phyloP scores from a whole-genome alignment of 2,113 vertebrate species.

The Pantherophis guttatus region DNA sequence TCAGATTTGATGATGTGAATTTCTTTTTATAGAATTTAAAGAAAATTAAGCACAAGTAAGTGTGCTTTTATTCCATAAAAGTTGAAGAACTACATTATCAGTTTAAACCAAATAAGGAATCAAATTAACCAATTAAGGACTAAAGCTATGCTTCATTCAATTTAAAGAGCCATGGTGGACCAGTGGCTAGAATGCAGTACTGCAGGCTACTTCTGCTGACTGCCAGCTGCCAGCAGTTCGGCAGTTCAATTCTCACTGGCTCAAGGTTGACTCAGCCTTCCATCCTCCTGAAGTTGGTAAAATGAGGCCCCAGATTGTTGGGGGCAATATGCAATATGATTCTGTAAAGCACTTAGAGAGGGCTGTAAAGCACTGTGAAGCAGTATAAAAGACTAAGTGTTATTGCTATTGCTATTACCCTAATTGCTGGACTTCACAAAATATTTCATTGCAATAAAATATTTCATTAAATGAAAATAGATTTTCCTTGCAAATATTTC shows the following conservation, averaged over 20 bases:
- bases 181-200: no score
- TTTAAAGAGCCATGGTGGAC: no score
- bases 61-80: background rate
- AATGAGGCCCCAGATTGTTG: no score
- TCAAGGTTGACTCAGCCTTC: no score
- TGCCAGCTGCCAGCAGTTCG: no score
- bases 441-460: background rate
- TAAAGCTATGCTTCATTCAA: background rate
- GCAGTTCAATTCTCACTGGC: no score
- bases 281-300: no score
- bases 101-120: background rate
- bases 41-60: background rate
- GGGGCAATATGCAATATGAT: no score
- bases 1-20: background rate
- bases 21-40: background rate
- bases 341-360: no score
- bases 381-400: no score
- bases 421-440: background rate
- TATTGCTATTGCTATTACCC: background rate
- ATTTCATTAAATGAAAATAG: background rate
- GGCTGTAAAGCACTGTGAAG: no score
- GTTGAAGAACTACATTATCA: background rate
- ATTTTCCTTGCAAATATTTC: background rate
- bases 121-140: background rate
- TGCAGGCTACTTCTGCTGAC: no score